Evolutionary conservation across 2,113 vertebrate genomes (phyloP).

Genomic region (Tychaedon coryphoeus): DNA sequence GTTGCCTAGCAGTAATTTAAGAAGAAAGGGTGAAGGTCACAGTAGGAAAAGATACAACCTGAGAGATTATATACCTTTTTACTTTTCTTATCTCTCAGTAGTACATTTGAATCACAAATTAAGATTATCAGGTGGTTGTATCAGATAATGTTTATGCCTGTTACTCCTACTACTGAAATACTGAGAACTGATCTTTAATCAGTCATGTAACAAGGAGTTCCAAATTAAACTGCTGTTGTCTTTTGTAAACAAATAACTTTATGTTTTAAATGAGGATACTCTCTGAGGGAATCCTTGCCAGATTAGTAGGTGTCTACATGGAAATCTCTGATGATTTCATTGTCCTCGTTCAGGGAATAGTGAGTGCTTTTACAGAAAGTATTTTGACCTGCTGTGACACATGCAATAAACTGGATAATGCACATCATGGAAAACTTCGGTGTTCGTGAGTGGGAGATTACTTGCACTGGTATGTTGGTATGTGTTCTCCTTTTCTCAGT

Average conservation of each 20-base stretch:
- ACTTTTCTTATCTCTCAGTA: neutral
- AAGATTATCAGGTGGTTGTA: neutral
- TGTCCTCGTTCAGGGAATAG: neutral
- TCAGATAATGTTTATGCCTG: neutral
- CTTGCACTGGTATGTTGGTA: neutral
- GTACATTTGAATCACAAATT: neutral
- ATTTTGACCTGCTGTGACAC: neutral
- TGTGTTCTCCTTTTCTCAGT: neutral
- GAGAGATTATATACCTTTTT: neutral
- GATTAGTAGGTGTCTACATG: neutral
- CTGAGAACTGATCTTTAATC: neutral
- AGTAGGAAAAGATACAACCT: neutral
- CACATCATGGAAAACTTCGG: neutral
- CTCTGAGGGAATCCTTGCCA: neutral
- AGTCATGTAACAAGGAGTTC: neutral
- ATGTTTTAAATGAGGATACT: neutral
- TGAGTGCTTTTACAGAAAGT: neutral
- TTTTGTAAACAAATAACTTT: neutral
- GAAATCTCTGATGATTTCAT: neutral
- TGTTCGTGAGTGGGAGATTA: neutral
- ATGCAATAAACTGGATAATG: neutral
- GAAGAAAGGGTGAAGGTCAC: neutral
- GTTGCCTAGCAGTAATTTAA: neutral
- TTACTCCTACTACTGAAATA: neutral
- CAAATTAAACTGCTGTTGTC: neutral